A percentile compares a stretch with the other conserved stretches of the same genome.
Conservation (phyloP, 1,140 invertebrate genomes). For the Archivesica marissinica region DNA sequence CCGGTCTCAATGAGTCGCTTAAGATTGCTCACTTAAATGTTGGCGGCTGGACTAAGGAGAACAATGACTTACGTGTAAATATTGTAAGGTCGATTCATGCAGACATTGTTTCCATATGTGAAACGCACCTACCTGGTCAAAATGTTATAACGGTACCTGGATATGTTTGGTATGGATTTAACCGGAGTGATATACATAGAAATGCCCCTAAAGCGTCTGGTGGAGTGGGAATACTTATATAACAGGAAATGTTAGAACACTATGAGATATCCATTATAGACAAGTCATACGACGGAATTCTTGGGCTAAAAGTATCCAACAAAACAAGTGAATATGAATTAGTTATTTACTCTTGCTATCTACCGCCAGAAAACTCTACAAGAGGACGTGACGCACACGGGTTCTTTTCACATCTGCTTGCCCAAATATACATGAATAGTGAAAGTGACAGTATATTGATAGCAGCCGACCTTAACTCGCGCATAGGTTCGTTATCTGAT, state of each 20-base stretch:
- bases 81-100: slow-evolving; percentile 19
- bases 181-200: slow-evolving; percentile 37
- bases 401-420: slow-evolving; percentile 46
- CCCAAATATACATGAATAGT: slow-evolving; percentile 16
- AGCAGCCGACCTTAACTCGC: slow-evolving; percentile 30
- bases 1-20: slow-evolving; percentile 30
- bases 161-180: slow-evolving; percentile 44
- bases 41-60: slow-evolving; percentile 46
- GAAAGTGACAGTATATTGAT: slow-evolving; percentile 24
- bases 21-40: slow-evolving; percentile 48
- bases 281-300: slow-evolving; percentile 39
- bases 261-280: slow-evolving; percentile 30
- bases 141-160: background rate
- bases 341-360: slow-evolving; percentile 41
- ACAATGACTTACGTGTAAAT: slow-evolving; percentile 33
- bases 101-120: slow-evolving; percentile 38
- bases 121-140: slow-evolving; percentile 20
- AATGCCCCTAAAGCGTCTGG: slow-evolving; percentile 62
- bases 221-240: slow-evolving; percentile 58
- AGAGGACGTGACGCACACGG: slow-evolving; percentile 46
- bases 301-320: slow-evolving; percentile 31
- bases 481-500: slow-evolving; percentile 20
- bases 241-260: slow-evolving; percentile 7
- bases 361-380: slow-evolving; percentile 32
- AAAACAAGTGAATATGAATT: slow-evolving; percentile 29